Percentiles rank a stretch among this genome's conserved stretches.
Conservation (phyloP, 2,113 vertebrate genomes). For the Pelobates fuscus region DNA sequence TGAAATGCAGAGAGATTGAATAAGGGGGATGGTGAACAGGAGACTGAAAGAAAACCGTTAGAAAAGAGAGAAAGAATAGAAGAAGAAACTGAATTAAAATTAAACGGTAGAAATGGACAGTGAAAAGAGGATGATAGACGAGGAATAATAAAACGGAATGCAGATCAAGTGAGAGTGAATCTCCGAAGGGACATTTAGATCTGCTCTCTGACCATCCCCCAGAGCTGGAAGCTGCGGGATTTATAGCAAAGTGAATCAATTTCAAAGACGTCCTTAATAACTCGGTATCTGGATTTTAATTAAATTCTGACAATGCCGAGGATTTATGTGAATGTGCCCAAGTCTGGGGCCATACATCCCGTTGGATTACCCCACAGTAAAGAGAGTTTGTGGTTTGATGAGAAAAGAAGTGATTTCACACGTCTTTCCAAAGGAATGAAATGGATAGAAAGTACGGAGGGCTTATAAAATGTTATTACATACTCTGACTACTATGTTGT, state of each 20-base stretch:
- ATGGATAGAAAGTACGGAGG: too few species aligned
- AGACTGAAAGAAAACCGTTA: too few species aligned
- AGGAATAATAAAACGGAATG: background rate
- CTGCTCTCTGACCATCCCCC: too few species aligned
- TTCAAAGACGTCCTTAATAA: background rate
- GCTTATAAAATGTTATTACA: too few species aligned
- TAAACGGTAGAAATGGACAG: background rate
- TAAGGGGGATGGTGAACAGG: too few species aligned
- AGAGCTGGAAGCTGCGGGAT: background rate
- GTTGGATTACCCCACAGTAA: background rate
- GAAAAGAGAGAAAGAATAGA: too few species aligned
- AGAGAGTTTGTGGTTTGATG: background rate
- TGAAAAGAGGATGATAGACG: background rate
- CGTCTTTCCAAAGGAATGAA: too few species aligned
- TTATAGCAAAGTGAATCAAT: constrained; percentile 8
- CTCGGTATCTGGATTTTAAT: constrained; percentile 9
- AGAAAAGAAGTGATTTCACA: background rate
- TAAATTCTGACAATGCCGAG: background rate
- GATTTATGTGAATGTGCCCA: background rate
- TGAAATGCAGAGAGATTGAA: too few species aligned
- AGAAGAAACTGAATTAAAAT: too few species aligned
- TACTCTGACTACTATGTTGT: too few species aligned
- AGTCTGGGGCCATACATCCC: background rate
- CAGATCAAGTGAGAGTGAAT: too few species aligned
- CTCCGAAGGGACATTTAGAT: too few species aligned